Evolutionary conservation across 2,888 invertebrate genomes (phyloP).

Genomic region (Augochlorella aurata): DNA sequence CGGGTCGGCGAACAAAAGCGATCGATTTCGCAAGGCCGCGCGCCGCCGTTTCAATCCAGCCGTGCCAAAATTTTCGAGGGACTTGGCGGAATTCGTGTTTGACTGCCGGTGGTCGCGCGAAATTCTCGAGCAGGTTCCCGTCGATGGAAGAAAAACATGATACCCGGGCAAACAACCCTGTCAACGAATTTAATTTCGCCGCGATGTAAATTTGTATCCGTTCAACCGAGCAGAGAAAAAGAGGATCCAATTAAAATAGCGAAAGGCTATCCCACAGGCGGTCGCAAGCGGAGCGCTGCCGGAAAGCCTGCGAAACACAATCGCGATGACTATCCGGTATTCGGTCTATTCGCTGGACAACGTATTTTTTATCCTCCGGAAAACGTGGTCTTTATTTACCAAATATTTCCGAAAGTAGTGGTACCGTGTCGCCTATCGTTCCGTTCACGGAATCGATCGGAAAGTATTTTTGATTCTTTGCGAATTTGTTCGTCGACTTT

Average conservation of each 20-base stretch:
- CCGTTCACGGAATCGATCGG: neutral
- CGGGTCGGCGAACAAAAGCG: conserved; percentile 36
- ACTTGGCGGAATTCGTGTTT: conserved; percentile 37
- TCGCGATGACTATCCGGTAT: neutral
- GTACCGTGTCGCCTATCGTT: neutral
- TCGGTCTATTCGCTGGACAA: neutral
- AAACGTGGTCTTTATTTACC: neutral
- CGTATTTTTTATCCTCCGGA: neutral
- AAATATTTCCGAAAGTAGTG: neutral
- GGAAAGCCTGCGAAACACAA: conserved; percentile 31
- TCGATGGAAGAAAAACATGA: conserved; percentile 47
- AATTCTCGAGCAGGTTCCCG: conserved; percentile 35
- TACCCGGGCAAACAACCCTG: conserved; percentile 47
- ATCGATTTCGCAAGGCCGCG: conserved; percentile 31
- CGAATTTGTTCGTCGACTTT: neutral
- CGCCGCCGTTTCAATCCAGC: conserved; percentile 25
- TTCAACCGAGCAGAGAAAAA: conserved; percentile 33
- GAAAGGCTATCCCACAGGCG: conserved; percentile 5
- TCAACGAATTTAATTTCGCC: conserved; percentile 54
- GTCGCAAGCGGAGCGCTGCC: conserved; percentile 14
- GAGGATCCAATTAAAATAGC: conserved; percentile 42
- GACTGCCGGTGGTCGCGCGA: conserved; percentile 17
- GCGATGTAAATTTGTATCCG: conserved; percentile 48
- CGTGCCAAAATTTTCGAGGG: conserved; percentile 29
- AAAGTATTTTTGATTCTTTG: neutral